phyloP scores from a whole-genome alignment of 1,140 invertebrate species.

The Ceratosolen solmsi region DNA sequence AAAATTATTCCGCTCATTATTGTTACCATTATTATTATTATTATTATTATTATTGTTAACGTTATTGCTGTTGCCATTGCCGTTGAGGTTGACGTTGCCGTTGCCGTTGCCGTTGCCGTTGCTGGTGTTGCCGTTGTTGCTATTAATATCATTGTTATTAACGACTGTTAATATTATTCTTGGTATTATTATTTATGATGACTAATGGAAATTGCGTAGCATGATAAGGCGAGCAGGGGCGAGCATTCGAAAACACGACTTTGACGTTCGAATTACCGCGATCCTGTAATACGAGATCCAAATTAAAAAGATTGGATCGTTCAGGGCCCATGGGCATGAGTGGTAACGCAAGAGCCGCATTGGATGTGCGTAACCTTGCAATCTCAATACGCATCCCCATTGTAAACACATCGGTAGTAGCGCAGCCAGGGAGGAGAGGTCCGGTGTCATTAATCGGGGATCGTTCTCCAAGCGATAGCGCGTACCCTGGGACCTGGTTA shows the following conservation, averaged over 20 bases:
- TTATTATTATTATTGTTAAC: no score
- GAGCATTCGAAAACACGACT: not conserved
- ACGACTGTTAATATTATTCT: not conserved
- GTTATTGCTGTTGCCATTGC: not conserved
- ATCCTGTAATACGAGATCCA: no score
- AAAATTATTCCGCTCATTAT: no score
- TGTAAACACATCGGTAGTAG: slow-evolving; percentile 13
- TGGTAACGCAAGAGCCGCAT: no score
- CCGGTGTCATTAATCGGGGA: not conserved
- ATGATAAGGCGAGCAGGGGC: not conserved
- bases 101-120: not conserved
- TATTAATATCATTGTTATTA: not conserved
- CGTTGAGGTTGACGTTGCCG: not conserved
- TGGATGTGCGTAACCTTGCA: not conserved
- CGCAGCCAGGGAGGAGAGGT: not conserved
- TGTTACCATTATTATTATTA: no score
- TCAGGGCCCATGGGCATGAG: no score
- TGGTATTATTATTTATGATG: not conserved
- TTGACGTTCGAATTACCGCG: not conserved
- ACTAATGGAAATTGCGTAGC: no score
- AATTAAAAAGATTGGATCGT: no score
- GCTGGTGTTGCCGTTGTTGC: not conserved
- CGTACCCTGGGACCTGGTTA: not conserved
- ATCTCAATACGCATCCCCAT: not conserved
- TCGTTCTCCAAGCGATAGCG: not conserved